Base-by-base conservation (phyloP, 2,888 invertebrate genomes). In the Drosophila longiperda region DNA sequence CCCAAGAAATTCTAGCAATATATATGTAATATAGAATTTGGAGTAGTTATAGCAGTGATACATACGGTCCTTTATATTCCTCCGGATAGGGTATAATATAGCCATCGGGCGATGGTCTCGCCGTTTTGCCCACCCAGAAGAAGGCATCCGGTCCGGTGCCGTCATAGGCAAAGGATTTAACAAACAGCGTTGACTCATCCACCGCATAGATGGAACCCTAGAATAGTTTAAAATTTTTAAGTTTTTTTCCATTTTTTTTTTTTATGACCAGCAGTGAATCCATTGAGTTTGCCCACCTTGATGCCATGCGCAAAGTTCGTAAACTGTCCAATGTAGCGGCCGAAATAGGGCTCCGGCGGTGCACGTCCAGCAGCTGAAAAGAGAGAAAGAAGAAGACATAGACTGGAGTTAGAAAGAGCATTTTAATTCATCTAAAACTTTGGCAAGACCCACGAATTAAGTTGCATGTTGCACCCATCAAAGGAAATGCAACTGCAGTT, bases 51-150 rank as follows among this genome's bases (percentile, higher is more conserved):
- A 66, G 58, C 78, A 63, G 54, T 36, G 65, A 59, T 82, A 93
- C 95, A 95, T 92, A 97, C 98, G 96, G 95, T 91, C 96, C 96
- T 66, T 94, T 94, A 92, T 96, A 97, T 89, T 97, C 96, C 90
- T 97, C 97, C 36, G 97, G 97, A 92, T 97, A 97, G 26, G 98
- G 97, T 90, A 98, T 96, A 72, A 97, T 95, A 73, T 95, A 96
- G 69, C 98, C 98, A 60, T 96, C 96, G 26, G 97, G 97, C 80
- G 96, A 96, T 3, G 97, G 97, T 76, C 96, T 94, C 1, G 95
- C 94, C 5, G 96, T 95, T 89, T 96, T 97, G 17, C 98, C 98
- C 69, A 97, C 96, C 98, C 97, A 98, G 94, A 98, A 98, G 94
- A 96, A 97, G 1, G 97, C 97, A 91, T 97, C 97, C 72, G 97